Conservation (phyloP, 2,797 vertebrate species). For the Fistularia tabacaria region DNA sequence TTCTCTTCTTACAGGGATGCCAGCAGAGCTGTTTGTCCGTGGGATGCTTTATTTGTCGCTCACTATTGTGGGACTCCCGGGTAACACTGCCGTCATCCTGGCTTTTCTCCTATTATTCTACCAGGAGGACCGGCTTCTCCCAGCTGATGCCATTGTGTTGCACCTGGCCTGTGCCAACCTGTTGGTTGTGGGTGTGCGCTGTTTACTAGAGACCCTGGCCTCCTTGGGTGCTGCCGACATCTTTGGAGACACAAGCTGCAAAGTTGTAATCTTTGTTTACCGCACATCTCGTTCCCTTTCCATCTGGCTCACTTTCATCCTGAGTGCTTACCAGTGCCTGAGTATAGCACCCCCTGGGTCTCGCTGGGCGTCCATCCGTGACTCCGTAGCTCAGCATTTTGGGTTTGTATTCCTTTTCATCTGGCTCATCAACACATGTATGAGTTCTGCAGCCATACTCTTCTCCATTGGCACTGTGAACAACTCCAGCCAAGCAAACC, state of each 20-base stretch:
- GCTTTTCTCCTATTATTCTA: conserved; percentile 60
- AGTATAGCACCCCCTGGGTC: conserved; percentile 71
- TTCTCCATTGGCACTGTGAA: conserved; percentile 55
- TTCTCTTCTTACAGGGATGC: conserved; percentile 47
- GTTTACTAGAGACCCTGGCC: conserved; percentile 69
- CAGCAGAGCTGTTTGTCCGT: conserved; percentile 48
- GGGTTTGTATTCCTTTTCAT: conserved; percentile 58
- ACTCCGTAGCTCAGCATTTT: conserved; percentile 45
- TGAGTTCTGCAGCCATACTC: conserved; percentile 50
- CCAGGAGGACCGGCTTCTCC: conserved; percentile 59
- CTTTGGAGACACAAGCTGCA: conserved; percentile 67
- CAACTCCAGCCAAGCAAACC: conserved; percentile 26
- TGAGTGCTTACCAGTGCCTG: conserved; percentile 74
- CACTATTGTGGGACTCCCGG: conserved; percentile 63
- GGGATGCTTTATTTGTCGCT: conserved; percentile 72
- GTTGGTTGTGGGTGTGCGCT: conserved; percentile 69
- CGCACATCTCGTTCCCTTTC: conserved; percentile 72
- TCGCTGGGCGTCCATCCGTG: conserved; percentile 50
- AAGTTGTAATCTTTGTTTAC: conserved; percentile 71
- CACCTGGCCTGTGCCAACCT: conserved; percentile 72
- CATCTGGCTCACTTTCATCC: conserved; percentile 77
- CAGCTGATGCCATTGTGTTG: conserved; percentile 71
- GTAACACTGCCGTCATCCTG: conserved; percentile 64
- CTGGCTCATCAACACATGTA: conserved; percentile 68
- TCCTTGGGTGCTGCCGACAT: conserved; percentile 56